Conservation (phyloP, 2,113 vertebrate genomes). For the Gallinago paraguaiae region DNA sequence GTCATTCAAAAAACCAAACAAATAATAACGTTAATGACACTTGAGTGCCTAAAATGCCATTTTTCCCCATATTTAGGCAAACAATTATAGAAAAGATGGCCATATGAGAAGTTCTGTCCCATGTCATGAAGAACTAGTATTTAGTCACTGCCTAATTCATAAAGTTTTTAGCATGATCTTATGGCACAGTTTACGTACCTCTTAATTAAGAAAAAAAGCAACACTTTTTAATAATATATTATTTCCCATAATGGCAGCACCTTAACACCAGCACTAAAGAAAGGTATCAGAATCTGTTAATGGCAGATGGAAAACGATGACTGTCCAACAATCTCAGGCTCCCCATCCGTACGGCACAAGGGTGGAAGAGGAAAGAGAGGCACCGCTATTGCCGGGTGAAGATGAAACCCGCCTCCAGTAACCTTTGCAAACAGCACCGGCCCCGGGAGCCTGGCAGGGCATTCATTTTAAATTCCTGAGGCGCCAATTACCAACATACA, state of each 20-base stretch:
- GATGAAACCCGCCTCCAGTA: background rate
- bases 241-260: background rate
- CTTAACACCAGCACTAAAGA: background rate
- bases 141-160: background rate
- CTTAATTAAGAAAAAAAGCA: background rate
- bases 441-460: background rate
- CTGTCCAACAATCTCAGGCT: background rate
- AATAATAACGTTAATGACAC: background rate
- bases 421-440: background rate
- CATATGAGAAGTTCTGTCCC: background rate
- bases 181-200: background rate
- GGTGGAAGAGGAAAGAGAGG: background rate
- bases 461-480: background rate
- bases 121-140: background rate
- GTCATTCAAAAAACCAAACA: background rate
- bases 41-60: background rate
- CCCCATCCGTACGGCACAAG: background rate
- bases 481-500: constrained; percentile 10
- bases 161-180: background rate
- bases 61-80: background rate
- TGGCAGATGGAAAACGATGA: background rate
- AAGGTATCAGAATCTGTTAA: background rate
- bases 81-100: background rate
- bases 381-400: accelerated
- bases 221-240: background rate